Percentiles rank a stretch among this genome's conserved stretches.
phyloP scores from a whole-genome alignment of 2,888 invertebrate genomes.

The Eubasilissa splendida region DNA sequence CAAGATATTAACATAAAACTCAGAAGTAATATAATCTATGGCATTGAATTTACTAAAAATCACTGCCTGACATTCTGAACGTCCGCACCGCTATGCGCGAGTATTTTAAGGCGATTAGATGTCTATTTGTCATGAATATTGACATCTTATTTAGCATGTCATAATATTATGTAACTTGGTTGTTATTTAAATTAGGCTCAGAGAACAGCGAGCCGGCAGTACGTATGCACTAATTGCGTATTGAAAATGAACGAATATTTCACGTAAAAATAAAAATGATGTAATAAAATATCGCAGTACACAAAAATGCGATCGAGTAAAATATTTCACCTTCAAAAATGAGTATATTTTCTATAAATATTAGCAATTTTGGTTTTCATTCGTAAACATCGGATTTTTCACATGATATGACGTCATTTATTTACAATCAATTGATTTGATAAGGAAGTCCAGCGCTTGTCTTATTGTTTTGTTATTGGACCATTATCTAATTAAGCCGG shows the following conservation, averaged over 20 bases:
- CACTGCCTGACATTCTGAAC: too few species aligned
- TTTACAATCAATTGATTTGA: constrained; percentile 50
- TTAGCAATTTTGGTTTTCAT: too few species aligned
- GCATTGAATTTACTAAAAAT: too few species aligned
- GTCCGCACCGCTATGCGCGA: constrained; percentile 12
- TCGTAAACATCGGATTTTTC: not conserved
- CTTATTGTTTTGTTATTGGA: constrained; percentile 35
- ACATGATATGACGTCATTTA: constrained; percentile 44
- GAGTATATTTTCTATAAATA: too few species aligned
- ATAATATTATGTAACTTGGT: constrained; percentile 30
- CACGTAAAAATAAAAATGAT: too few species aligned
- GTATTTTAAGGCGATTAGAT: constrained; percentile 1
- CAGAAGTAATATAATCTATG: too few species aligned
- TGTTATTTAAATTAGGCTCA: constrained; percentile 20
- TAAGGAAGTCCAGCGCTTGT: constrained; percentile 41
- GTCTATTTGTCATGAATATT: constrained; percentile 29
- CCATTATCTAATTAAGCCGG: constrained; percentile 28
- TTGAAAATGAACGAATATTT: not conserved
- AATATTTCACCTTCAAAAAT: too few species aligned
- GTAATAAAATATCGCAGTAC: too few species aligned
- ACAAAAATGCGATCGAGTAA: too few species aligned
- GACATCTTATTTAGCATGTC: constrained; percentile 17
- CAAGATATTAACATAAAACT: too few species aligned
- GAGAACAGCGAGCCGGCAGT: not conserved
- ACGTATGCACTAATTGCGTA: not conserved